phyloP scores from a whole-genome alignment of 2,113 vertebrate genomes.

The Platichthys flesus region DNA sequence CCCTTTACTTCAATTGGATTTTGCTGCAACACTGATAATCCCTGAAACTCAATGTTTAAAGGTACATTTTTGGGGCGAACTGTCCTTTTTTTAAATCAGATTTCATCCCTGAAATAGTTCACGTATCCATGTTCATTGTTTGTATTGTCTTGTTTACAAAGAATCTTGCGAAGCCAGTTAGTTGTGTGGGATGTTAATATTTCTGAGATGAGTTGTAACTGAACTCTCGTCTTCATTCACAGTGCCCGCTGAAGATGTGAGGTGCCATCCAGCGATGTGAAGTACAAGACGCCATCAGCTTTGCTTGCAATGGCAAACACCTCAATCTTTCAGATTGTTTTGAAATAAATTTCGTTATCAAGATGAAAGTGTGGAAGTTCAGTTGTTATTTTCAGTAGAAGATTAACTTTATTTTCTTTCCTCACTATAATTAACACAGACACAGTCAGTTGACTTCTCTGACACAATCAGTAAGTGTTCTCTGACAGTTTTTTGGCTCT shows the following conservation, averaged over 20 bases:
- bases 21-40: too few species aligned
- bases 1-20: too few species aligned
- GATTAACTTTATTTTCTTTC: neutral
- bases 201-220: neutral
- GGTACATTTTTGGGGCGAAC: too few species aligned
- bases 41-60: too few species aligned
- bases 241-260: slow-evolving; percentile 54
- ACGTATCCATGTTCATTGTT: too few species aligned
- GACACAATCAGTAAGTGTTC: too few species aligned
- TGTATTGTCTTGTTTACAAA: neutral
- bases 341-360: slow-evolving; percentile 74
- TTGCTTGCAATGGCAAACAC: slow-evolving; percentile 23
- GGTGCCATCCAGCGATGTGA: slow-evolving; percentile 28
- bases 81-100: too few species aligned
- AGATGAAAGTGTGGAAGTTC: slow-evolving; percentile 26
- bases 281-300: slow-evolving; percentile 19
- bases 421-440: too few species aligned
- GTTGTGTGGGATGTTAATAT: neutral
- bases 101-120: too few species aligned
- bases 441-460: neutral
- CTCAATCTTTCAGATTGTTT: slow-evolving; percentile 49
- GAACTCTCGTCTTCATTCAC: neutral
- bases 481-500: too few species aligned
- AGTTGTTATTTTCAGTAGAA: neutral
- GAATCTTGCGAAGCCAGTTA: too few species aligned